These are phyloP conservation scores for Poeciliopsis turneri DNA, from an alignment of 2,797 vertebrate species.

Conservation along the genomic window DNA sequence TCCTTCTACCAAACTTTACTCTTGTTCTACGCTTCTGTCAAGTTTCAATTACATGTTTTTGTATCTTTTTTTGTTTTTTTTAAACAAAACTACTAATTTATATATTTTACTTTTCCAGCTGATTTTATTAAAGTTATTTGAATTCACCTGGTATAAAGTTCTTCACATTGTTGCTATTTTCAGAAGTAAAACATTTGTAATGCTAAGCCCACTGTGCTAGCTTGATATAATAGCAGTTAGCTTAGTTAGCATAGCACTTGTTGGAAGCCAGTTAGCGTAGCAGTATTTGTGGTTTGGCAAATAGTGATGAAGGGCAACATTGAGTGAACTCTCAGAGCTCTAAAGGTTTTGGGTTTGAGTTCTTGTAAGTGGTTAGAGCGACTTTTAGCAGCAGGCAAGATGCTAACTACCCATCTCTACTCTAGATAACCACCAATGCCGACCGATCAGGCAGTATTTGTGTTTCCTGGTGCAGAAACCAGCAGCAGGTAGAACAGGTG, in stretches of 20 bases:
- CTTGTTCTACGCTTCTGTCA: neutral
- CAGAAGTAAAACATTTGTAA: neutral
- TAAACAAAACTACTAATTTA: too few species aligned
- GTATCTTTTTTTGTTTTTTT: too few species aligned
- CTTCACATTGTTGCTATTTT: neutral
- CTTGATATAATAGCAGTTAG: neutral
- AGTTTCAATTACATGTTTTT: too few species aligned
- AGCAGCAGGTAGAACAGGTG: constrained; percentile 9
- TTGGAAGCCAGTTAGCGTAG: neutral
- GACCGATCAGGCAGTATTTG: neutral
- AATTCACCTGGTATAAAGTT: neutral
- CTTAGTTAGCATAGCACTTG: neutral
- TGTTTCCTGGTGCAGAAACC: neutral
- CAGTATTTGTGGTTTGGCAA: neutral
- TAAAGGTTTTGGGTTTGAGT: neutral
- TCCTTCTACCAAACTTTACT: neutral
- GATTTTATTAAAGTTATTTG: neutral
- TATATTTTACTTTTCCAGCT: too few species aligned
- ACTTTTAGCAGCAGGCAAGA: neutral
- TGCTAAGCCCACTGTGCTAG: neutral
- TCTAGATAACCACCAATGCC: neutral
- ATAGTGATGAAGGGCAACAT: neutral
- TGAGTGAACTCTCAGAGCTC: neutral
- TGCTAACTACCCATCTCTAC: neutral
- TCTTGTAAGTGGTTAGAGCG: neutral